A percentile compares a stretch with the other conserved stretches of the same genome.
These are phyloP conservation scores for Hesperophylax magnus DNA, from an alignment of 1,140 invertebrate species.

Conservation along the genomic window DNA sequence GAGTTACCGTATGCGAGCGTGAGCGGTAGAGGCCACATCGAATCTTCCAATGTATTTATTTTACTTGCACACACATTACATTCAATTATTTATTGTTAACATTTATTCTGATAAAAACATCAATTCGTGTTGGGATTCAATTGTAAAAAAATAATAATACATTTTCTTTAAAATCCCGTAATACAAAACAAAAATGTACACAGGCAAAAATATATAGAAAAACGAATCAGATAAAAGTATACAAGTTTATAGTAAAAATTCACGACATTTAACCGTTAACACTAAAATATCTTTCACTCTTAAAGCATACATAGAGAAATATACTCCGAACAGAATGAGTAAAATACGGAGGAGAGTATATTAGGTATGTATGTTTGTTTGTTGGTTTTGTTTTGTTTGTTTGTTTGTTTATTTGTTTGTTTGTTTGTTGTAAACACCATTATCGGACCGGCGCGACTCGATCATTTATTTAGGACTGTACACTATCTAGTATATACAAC, in stretches of 20 bases:
- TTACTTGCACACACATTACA: constrained; percentile 58
- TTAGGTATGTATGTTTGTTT: constrained; percentile 4
- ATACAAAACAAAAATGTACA: constrained; percentile 58
- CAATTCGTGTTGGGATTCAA: constrained; percentile 58
- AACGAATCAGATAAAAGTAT: constrained; percentile 59
- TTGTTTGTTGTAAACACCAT: constrained; percentile 57
- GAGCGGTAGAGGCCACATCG: constrained; percentile 40
- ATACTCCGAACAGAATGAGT: constrained; percentile 53
- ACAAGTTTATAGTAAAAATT: constrained; percentile 71
- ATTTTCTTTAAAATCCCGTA: constrained; percentile 56
- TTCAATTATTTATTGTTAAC: constrained; percentile 58
- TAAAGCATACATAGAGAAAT: constrained; percentile 57
- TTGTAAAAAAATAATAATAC: constrained; percentile 58
- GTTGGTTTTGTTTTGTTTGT: constrained; percentile 16
- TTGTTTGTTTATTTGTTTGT: constrained; percentile 41
- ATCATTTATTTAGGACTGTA: constrained; percentile 71
- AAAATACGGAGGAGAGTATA: constrained; percentile 55
- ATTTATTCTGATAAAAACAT: constrained; percentile 58
- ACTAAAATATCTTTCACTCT: constrained; percentile 56
- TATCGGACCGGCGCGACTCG: constrained; percentile 72
- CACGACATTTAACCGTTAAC: constrained; percentile 64
- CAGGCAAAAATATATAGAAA: constrained; percentile 57
- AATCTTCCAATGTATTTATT: constrained; percentile 51
- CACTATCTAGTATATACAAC: constrained; percentile 73
- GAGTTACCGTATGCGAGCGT: constrained; percentile 38